Evolutionary conservation across 2,797 vertebrate species (phyloP), one percentile per base, ranked within the genome.

Genomic region (Novumbra hubbsi): DNA sequence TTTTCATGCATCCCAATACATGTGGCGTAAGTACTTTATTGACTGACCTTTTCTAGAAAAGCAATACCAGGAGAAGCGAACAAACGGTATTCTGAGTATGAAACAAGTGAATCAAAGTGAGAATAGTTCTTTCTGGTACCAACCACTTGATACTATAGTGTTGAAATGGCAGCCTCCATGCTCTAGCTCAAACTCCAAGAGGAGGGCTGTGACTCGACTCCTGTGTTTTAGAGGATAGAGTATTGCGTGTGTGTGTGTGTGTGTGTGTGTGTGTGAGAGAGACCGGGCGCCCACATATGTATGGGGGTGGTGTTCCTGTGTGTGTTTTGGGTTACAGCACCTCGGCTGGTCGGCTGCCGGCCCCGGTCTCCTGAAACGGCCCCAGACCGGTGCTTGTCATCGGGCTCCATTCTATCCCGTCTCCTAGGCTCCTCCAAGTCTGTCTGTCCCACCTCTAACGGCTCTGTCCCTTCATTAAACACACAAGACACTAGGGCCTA

Each of bases 381-480:
- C 83, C 75, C 83, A 14, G 80, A 81, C 85, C 82, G 2, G 81
- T 78, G 73, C 87, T 85, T 85, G 88, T 90, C 87, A 88, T 84
- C 83, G 76, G 78, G 84, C 81, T 72, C 85, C 84, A 85, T 88
- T 87, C 87, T 68, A 83, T 16, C 41, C 80, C 80, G 80, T 77
- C 62, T 80, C 72, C 73, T 73, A 71, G 88, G 85, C 88, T 88
- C 87, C 88, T 85, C 84, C 62, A 76, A 83, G 87, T 89, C 85
- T 68, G 50, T 89, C 85, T 68, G 52, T 62, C 50, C 32, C 30
- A 32, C 50, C 55, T 60, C 45, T 48, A 17, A 69, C 68, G 9
- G 21, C 55, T 60, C 21, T 27, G n/a, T 7, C 24, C 48, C 68
- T 69, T 60, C 21, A 60, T 24, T 60, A 60, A 60, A 60, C 21